A percentile compares a stretch with the other conserved stretches of the same genome.
These are phyloP conservation scores for Epicauta chinensis DNA, from an alignment of 1,140 invertebrate genomes.

Conservation along the genomic window DNA sequence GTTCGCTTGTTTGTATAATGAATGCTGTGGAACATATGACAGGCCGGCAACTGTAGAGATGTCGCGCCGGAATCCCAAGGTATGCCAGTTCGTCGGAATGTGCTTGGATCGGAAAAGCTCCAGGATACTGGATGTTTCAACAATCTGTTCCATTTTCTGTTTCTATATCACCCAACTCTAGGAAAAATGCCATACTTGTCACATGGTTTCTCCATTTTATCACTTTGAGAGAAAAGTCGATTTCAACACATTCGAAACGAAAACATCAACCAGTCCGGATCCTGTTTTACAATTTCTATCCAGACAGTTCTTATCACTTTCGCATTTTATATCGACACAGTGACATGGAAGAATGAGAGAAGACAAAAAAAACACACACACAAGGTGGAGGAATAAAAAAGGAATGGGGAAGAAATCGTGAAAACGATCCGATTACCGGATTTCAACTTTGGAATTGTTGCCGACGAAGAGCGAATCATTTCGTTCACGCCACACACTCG, in stretches of 20 bases:
- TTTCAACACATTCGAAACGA: slow-evolving; percentile 1
- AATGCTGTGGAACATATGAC: slow-evolving; percentile 15
- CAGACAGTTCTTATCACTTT: too few relatives aligned
- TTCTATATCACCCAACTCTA: neutral
- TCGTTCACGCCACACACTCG: slow-evolving; percentile 14
- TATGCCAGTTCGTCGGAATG: slow-evolving; percentile 11
- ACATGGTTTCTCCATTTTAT: neutral
- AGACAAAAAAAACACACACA: too few relatives aligned
- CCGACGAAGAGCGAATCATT: slow-evolving; percentile 11
- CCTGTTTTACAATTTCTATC: too few relatives aligned
- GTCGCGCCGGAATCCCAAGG: slow-evolving; percentile 13
- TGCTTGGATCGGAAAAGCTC: slow-evolving; percentile 6
- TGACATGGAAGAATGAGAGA: too few relatives aligned
- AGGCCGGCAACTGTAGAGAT: slow-evolving; percentile 14
- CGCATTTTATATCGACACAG: too few relatives aligned
- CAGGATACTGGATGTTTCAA: slow-evolving; percentile 5
- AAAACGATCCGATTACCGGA: slow-evolving; percentile 11
- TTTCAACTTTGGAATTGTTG: neutral
- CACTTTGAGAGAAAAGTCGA: too few relatives aligned
- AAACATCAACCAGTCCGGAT: slow-evolving; percentile 2
- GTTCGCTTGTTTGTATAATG: slow-evolving; percentile 4
- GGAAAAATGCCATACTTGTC: slow-evolving; percentile 11
- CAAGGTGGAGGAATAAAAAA: too few relatives aligned
- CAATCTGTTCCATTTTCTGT: slow-evolving; percentile 5
- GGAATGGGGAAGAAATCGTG: neutral